Conservation (phyloP, 2,888 invertebrate genomes). For the Rosalia funebris region DNA sequence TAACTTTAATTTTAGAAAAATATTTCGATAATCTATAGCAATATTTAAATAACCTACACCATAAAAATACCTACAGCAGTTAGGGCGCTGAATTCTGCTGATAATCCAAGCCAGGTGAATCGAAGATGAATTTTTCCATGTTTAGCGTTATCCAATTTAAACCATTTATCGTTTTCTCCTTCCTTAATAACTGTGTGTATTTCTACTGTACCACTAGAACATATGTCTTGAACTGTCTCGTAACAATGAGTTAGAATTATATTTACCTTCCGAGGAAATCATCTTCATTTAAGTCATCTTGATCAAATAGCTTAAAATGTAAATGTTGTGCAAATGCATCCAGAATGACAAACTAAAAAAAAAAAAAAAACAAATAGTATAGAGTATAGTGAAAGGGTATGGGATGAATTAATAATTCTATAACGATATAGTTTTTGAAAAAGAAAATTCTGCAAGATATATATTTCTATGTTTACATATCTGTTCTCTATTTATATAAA, state of each 20-base stretch:
- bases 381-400: no score
- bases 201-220: constrained; percentile 73
- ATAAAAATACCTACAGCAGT: constrained; percentile 78
- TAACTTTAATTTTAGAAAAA: neutral
- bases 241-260: neutral
- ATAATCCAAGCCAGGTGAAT: constrained; percentile 86
- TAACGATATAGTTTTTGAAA: no score
- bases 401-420: no score
- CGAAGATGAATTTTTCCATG: constrained; percentile 91
- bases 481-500: no score
- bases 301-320: constrained; percentile 54
- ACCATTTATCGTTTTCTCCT: constrained; percentile 57
- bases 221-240: no score
- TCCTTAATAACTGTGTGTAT: constrained; percentile 49
- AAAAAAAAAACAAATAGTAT: constrained; percentile 14
- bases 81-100: constrained; percentile 74
- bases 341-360: constrained; percentile 54
- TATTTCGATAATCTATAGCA: neutral
- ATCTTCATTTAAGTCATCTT: constrained; percentile 54
- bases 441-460: no score
- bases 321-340: constrained; percentile 55
- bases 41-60: no score
- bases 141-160: constrained; percentile 90
- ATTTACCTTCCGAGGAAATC: constrained; percentile 54
- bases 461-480: no score